Percentiles rank a stretch among this genome's conserved stretches.
phyloP scores from a whole-genome alignment of 2,888 invertebrate species.

The Andrena hattorfiana region DNA sequence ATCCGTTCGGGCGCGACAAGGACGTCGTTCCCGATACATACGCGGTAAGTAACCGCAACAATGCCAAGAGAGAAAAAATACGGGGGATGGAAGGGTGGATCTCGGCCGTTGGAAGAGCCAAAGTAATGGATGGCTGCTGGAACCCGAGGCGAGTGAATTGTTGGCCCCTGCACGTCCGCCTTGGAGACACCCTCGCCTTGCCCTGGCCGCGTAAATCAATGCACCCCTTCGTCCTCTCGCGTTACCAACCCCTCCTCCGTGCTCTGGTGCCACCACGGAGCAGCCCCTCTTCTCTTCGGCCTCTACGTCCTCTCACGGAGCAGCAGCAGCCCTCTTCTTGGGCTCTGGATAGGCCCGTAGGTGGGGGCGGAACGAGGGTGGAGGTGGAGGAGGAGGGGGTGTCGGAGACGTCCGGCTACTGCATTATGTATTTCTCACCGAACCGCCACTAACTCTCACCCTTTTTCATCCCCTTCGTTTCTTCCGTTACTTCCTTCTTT shows the following conservation, averaged over 20 bases:
- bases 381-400: slow-evolving; percentile 76
- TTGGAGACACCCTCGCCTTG: slow-evolving; percentile 81
- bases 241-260: slow-evolving; percentile 57
- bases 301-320: slow-evolving; percentile 58
- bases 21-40: slow-evolving; percentile 72
- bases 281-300: slow-evolving; percentile 50
- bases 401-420: slow-evolving; percentile 85
- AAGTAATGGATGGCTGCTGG: slow-evolving; percentile 83
- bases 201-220: slow-evolving; percentile 83
- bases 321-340: slow-evolving; percentile 58
- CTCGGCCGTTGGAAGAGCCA: slow-evolving; percentile 62
- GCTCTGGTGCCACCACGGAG: slow-evolving; percentile 47
- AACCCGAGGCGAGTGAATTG: slow-evolving; percentile 84
- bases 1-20: slow-evolving; percentile 48
- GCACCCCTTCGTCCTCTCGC: slow-evolving; percentile 76
- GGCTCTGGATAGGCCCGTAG: slow-evolving; percentile 53
- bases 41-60: slow-evolving; percentile 82
- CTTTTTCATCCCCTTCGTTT: slow-evolving; percentile 66
- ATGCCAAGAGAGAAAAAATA: slow-evolving; percentile 71
- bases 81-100: slow-evolving; percentile 26
- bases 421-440: slow-evolving; percentile 85
- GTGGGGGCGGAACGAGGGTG: slow-evolving; percentile 37
- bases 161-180: slow-evolving; percentile 82
- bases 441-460: slow-evolving; percentile 76
- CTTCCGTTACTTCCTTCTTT: slow-evolving; percentile 62